phyloP scores from a whole-genome alignment of 2,113 vertebrate genomes.

The Clinocottus analis region DNA sequence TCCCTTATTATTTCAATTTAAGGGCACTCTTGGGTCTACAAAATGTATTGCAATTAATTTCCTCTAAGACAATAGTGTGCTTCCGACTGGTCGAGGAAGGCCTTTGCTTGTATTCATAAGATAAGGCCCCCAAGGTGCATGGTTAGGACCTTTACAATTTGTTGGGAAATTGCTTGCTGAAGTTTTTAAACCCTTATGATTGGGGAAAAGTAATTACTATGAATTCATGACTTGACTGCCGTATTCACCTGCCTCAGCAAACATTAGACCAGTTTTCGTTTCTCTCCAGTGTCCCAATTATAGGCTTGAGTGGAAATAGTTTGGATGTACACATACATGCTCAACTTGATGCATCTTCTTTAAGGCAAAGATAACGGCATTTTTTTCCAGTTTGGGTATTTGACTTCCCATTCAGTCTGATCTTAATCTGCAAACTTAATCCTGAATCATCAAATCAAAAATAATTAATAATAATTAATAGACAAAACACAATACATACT shows the following conservation, averaged over 20 bases:
- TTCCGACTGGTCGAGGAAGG: neutral
- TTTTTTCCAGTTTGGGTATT: too few relatives aligned
- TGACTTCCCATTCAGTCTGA: neutral
- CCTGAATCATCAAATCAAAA: neutral
- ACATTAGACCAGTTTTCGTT: neutral
- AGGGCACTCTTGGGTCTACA: neutral
- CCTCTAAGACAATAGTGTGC: too few relatives aligned
- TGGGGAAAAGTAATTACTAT: too few relatives aligned
- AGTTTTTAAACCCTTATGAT: too few relatives aligned
- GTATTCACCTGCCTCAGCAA: too few relatives aligned
- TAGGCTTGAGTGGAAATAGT: neutral
- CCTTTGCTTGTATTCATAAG: neutral
- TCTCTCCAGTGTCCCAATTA: neutral
- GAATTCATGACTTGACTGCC: too few relatives aligned
- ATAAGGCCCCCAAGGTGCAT: neutral
- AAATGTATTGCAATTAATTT: too few relatives aligned
- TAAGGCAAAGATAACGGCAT: neutral
- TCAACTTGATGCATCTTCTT: neutral
- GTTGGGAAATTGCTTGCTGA: too few relatives aligned
- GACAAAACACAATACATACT: neutral
- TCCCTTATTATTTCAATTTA: neutral
- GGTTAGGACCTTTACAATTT: neutral
- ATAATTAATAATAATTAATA: too few relatives aligned
- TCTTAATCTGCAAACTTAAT: neutral
- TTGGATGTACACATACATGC: neutral